These are phyloP conservation scores for Antheraea yamamai DNA, from an alignment of 2,888 invertebrate genomes.

Conservation along the genomic window DNA sequence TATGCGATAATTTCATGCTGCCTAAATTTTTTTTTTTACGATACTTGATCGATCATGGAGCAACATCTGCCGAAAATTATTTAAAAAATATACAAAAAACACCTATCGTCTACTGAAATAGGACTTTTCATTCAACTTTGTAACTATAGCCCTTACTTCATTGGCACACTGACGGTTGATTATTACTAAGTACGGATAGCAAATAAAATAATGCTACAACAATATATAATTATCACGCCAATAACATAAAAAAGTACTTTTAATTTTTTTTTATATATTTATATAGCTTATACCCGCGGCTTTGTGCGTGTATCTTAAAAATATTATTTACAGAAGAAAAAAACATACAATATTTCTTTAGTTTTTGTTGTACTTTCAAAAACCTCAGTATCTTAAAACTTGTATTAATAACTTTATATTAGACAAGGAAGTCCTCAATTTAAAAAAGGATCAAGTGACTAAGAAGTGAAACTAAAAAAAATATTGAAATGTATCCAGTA, in stretches of 20 bases:
- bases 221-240: background rate
- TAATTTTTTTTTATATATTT: too few relatives aligned
- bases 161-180: conserved; percentile 80
- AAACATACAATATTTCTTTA: too few relatives aligned
- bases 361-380: too few relatives aligned
- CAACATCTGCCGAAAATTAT: conserved; percentile 80
- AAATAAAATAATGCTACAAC: conserved; percentile 38
- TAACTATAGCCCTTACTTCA: conserved; percentile 78
- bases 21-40: conserved; percentile 58
- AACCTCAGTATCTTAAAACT: too few relatives aligned
- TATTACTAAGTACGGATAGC: conserved; percentile 62
- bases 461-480: too few relatives aligned
- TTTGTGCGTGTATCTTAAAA: too few relatives aligned
- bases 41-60: conserved; percentile 69
- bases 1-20: conserved; percentile 68
- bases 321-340: too few relatives aligned
- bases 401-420: too few relatives aligned
- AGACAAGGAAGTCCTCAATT: too few relatives aligned
- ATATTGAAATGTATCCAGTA: too few relatives aligned
- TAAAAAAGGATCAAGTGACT: too few relatives aligned
- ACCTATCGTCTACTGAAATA: conserved; percentile 75
- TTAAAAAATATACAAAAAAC: conserved; percentile 69
- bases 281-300: too few relatives aligned
- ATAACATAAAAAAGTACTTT: background rate
- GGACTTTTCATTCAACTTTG: conserved; percentile 79